A percentile compares a stretch with the other conserved stretches of the same genome.
Conservation (phyloP, 2,797 vertebrate genomes). For the Pygocentrus nattereri region DNA sequence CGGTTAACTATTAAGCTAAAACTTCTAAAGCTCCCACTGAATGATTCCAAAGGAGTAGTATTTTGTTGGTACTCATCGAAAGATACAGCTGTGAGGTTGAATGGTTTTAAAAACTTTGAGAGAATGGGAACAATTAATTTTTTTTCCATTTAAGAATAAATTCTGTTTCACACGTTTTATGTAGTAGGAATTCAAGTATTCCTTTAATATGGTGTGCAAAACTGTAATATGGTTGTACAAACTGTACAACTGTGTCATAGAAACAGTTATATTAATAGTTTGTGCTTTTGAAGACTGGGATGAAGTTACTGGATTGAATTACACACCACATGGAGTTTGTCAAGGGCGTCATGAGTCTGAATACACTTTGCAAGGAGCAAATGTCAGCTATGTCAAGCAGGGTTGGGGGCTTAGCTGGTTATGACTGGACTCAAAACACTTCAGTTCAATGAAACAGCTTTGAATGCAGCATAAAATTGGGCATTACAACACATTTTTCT, state of each 20-base stretch:
- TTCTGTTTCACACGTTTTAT: too few species aligned
- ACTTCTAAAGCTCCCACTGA: too few species aligned
- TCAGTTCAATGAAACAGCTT: not conserved
- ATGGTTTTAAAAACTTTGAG: not conserved
- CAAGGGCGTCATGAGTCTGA: not conserved
- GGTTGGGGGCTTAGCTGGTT: not conserved
- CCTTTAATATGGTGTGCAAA: not conserved
- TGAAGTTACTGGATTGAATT: conserved; percentile 1
- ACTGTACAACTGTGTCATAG: not conserved
- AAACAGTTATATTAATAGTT: not conserved
- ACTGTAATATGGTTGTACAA: too few species aligned
- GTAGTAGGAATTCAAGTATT: too few species aligned
- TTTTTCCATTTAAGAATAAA: too few species aligned
- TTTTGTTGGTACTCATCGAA: not conserved
- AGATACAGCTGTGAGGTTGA: not conserved
- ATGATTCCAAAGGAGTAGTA: not conserved
- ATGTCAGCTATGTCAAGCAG: not conserved
- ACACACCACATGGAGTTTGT: not conserved
- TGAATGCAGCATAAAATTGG: not conserved
- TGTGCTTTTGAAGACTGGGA: not conserved
- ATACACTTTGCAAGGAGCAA: not conserved
- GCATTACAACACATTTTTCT: not conserved
- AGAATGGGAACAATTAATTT: too few species aligned
- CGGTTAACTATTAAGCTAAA: too few species aligned
- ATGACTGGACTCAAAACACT: not conserved